Evolutionary conservation across 2,888 invertebrate genomes (phyloP).

Genomic region (Helicoverpa assulta): DNA sequence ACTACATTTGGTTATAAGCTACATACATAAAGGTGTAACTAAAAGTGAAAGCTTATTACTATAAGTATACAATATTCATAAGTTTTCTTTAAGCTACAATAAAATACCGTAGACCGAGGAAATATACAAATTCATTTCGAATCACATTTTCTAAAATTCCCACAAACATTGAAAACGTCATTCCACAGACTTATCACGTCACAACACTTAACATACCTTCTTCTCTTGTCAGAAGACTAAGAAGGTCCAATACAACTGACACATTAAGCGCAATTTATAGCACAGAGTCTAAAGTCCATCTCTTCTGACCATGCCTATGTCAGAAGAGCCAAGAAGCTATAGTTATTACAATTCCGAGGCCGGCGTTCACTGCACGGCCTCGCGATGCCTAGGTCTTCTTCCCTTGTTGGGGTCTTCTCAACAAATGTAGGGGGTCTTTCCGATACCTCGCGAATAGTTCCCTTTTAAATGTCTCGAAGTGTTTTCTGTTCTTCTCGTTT

Average conservation of each 20-base stretch:
- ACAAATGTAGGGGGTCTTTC: slow-evolving; percentile 91
- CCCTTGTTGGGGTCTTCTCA: slow-evolving; percentile 77
- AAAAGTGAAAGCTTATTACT: slow-evolving; percentile 43
- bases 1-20: slow-evolving; percentile 18
- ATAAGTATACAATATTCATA: slow-evolving; percentile 39
- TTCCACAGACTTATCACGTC: slow-evolving; percentile 11
- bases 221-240: slow-evolving; percentile 13
- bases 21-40: slow-evolving; percentile 28
- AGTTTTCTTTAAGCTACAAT: background rate
- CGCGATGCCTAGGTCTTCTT: slow-evolving; percentile 88
- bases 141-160: slow-evolving; percentile 23
- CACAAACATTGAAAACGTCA: slow-evolving; percentile 14
- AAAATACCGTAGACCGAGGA: slow-evolving; percentile 12
- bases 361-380: slow-evolving; percentile 83
- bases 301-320: slow-evolving; percentile 50
- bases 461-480: slow-evolving; percentile 95
- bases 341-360: slow-evolving; percentile 74
- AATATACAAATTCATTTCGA: slow-evolving; percentile 26
- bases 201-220: slow-evolving; percentile 32
- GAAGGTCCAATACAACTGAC: slow-evolving; percentile 14
- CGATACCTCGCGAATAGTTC: slow-evolving; percentile 95
- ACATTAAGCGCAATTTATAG: slow-evolving; percentile 21
- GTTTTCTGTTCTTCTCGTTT: slow-evolving; percentile 94
- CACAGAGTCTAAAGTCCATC: slow-evolving; percentile 15
- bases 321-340: slow-evolving; percentile 67